Evolutionary conservation across 2,113 vertebrate genomes (phyloP).

Genomic region (Ellobius talpinus): DNA sequence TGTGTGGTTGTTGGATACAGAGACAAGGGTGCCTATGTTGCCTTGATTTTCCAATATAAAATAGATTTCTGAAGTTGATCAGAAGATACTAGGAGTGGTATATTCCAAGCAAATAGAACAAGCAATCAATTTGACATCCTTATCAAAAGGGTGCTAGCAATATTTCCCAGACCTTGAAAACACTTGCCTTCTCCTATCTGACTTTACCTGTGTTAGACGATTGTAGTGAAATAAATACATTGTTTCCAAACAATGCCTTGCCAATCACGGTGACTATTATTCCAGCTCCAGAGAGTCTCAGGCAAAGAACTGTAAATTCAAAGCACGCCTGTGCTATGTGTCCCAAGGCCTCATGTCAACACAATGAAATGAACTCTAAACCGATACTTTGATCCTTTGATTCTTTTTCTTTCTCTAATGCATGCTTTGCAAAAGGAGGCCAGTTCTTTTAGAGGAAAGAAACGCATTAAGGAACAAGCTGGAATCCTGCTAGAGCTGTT

Average conservation of each 20-base stretch:
- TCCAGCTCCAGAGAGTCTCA: not conserved
- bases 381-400: not conserved
- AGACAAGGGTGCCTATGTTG: conserved; percentile 13
- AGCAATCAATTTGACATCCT: not conserved
- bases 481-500: conserved; percentile 62
- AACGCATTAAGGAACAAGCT: conserved; percentile 52
- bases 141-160: conserved; percentile 12
- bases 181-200: not conserved
- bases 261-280: not conserved
- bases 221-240: not conserved
- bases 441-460: conserved; percentile 44
- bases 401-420: conserved; percentile 3
- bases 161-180: not conserved
- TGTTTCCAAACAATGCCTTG: not conserved
- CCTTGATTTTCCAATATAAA: conserved; percentile 56
- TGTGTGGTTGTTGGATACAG: not conserved
- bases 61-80: conserved; percentile 51
- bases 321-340: not conserved
- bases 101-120: conserved; percentile 3
- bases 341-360: not conserved
- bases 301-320: not conserved
- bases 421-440: conserved; percentile 41
- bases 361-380: not conserved
- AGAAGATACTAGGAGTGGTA: conserved; percentile 19
- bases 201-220: conserved; percentile 42